Evolutionary conservation across 2,888 invertebrate genomes (phyloP).

Genomic region (Lottia gigantea): DNA sequence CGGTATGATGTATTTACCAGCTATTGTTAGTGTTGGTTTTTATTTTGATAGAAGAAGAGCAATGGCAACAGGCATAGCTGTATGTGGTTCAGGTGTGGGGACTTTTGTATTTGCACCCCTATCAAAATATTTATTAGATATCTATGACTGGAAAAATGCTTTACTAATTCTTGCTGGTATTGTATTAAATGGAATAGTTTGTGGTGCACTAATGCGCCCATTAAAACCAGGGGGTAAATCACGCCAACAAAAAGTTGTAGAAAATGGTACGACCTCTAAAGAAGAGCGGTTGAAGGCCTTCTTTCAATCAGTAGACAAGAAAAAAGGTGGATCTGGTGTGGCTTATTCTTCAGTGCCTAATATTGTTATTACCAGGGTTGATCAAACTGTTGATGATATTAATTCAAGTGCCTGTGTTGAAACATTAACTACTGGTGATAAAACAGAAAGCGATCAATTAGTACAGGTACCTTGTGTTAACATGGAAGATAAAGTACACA

Average conservation of each 20-base stretch:
- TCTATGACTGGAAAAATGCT: constrained; percentile 81
- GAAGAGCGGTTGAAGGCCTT: neutral
- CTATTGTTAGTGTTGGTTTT: constrained; percentile 94
- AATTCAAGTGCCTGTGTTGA: neutral
- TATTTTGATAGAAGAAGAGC: constrained; percentile 97
- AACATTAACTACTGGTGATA: neutral
- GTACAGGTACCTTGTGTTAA: constrained; percentile 14
- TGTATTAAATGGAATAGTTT: constrained; percentile 80
- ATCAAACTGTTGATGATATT: neutral
- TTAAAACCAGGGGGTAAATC: constrained; percentile 70
- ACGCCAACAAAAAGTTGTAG: constrained; percentile 14
- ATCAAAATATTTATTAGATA: constrained; percentile 75
- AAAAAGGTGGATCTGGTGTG: neutral
- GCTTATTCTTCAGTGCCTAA: constrained; percentile 27
- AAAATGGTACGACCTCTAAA: constrained; percentile 19
- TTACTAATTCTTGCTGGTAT: constrained; percentile 79
- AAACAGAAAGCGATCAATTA: constrained; percentile 9
- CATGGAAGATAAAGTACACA: constrained; percentile 16
- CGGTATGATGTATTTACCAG: constrained; percentile 94
- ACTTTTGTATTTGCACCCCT: constrained; percentile 88
- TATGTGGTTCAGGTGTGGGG: constrained; percentile 97
- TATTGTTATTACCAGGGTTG: constrained; percentile 18
- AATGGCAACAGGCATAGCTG: constrained; percentile 93
- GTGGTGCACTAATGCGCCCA: constrained; percentile 86
- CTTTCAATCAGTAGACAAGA: neutral